These are phyloP conservation scores for Nomada ferruginata DNA, from an alignment of 2,888 invertebrate genomes.

Conservation along the genomic window DNA sequence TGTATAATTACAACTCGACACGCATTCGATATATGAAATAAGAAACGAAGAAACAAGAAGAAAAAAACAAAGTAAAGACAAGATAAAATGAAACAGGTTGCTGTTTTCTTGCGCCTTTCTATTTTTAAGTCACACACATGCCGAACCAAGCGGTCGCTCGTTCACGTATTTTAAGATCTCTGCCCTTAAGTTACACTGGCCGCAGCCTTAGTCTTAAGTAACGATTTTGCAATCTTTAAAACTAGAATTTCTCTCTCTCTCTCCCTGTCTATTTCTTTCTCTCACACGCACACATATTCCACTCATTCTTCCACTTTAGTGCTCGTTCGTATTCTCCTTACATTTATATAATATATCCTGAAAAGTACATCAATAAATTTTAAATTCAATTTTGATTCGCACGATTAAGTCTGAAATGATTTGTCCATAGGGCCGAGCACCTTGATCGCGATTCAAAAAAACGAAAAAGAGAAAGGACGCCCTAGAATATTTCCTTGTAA, in stretches of 20 bases:
- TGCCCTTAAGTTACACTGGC: slow-evolving; percentile 62
- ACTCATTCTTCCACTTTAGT: slow-evolving; percentile 11
- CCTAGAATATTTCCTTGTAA: neutral
- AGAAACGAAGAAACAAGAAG: neutral
- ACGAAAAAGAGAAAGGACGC: neutral
- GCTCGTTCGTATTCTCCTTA: slow-evolving; percentile 7
- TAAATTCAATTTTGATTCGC: slow-evolving; percentile 19
- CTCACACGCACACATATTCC: neutral
- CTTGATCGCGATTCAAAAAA: neutral
- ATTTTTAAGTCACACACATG: slow-evolving; percentile 17
- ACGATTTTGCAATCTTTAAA: slow-evolving; percentile 19
- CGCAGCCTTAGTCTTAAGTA: slow-evolving; percentile 64
- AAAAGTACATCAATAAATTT: slow-evolving; percentile 7
- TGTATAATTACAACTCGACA: slow-evolving; percentile 43
- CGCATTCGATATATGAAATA: slow-evolving; percentile 48
- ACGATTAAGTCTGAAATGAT: neutral
- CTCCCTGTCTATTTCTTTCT: too few relatives aligned
- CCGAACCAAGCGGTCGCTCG: slow-evolving; percentile 26
- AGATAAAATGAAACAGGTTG: slow-evolving; percentile 29
- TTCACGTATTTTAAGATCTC: slow-evolving; percentile 48
- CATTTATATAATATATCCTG: neutral
- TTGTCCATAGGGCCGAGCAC: slow-evolving; percentile 13
- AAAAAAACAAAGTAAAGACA: slow-evolving; percentile 9
- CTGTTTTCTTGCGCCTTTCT: slow-evolving; percentile 5
- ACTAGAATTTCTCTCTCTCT: neutral